Percentiles rank a stretch among this genome's conserved stretches.
phyloP scores from a whole-genome alignment of 2,797 vertebrate genomes.

The Neomorphus geoffroyi region DNA sequence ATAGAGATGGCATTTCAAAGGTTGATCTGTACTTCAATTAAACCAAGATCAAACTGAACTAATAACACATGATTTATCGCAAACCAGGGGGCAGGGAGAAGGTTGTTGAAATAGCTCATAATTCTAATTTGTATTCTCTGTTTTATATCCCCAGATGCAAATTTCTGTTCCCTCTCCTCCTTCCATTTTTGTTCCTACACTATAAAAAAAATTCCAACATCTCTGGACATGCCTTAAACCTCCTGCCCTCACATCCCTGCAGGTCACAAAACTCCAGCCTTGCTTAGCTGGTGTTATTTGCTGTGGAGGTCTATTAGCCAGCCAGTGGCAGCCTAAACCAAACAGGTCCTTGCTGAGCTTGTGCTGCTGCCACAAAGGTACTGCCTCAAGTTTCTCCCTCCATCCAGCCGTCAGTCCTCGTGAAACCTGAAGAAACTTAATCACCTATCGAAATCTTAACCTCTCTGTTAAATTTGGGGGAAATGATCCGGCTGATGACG shows the following conservation, averaged over 20 bases:
- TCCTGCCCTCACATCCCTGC: background rate
- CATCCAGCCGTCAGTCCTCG: background rate
- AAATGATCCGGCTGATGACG: background rate
- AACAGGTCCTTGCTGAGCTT: background rate
- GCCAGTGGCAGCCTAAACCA: background rate
- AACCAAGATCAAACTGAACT: background rate
- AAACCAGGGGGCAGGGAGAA: accelerated
- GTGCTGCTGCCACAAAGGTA: accelerated
- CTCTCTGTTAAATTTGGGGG: background rate
- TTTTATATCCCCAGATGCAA: background rate
- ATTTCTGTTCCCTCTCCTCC: background rate
- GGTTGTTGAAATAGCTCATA: background rate
- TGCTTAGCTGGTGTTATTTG: background rate
- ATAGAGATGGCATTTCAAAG: background rate
- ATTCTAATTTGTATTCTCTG: background rate
- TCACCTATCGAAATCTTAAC: background rate
- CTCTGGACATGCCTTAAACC: background rate
- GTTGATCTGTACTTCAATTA: background rate
- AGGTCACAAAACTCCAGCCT: background rate
- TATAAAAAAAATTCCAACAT: background rate
- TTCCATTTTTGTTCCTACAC: background rate
- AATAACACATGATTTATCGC: background rate
- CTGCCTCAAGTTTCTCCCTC: background rate
- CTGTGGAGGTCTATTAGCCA: background rate
- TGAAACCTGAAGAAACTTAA: background rate